Evolutionary conservation across 2,797 vertebrate genomes (phyloP).

Genomic region (Picus viridis): DNA sequence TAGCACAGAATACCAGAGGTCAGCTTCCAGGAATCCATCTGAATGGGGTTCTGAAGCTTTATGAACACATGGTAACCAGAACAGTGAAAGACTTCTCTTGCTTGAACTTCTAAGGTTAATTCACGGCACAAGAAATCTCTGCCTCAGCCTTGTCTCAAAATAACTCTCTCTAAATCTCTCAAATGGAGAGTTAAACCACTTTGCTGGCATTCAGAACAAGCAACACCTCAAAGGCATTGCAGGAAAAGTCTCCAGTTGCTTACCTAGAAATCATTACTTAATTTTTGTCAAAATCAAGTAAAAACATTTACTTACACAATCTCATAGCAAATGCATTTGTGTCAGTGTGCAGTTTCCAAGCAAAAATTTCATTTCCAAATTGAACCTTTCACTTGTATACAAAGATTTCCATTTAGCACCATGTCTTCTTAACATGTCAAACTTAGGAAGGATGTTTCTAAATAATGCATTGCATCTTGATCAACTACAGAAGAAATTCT

Average conservation of each 20-base stretch:
- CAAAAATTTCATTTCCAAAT: not conserved
- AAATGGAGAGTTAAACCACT: not conserved
- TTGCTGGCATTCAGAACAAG: not conserved
- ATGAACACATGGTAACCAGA: conserved; percentile 11
- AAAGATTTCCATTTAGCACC: not conserved
- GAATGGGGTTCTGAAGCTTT: not conserved
- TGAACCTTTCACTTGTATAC: not conserved
- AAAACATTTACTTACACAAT: not conserved
- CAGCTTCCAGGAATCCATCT: not conserved
- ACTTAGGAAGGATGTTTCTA: not conserved
- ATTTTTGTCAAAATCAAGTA: not conserved
- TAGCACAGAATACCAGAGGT: not conserved
- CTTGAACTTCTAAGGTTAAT: conserved; percentile 2
- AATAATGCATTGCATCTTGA: not conserved
- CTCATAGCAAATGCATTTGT: not conserved
- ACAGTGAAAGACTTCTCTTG: not conserved
- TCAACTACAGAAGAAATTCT: not conserved
- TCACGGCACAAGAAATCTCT: conserved; percentile 17
- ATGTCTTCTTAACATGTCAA: not conserved
- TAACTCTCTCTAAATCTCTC: conserved; percentile 5
- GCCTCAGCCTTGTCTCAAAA: conserved; percentile 26
- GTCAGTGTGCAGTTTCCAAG: not conserved
- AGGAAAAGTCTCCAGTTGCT: not conserved
- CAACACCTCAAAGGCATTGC: not conserved
- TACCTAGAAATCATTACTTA: not conserved